A percentile compares a stretch with the other conserved stretches of the same genome.
phyloP scores from a whole-genome alignment of 2,888 invertebrate species.

The Asteroscopus sphinx region DNA sequence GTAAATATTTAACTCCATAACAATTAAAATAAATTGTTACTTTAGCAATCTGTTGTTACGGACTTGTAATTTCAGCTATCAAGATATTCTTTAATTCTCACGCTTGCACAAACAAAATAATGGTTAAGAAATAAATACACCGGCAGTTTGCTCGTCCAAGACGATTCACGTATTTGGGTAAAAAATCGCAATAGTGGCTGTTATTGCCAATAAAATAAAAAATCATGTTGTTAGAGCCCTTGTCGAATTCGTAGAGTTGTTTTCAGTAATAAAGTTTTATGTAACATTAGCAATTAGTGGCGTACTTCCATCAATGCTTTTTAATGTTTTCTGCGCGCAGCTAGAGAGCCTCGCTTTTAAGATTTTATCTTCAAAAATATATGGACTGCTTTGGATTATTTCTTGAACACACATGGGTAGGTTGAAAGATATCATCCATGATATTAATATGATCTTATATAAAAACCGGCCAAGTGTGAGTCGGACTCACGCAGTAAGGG shows the following conservation, averaged over 20 bases:
- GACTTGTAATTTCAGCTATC: conserved; percentile 44
- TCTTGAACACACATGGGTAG: too few species aligned
- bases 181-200: conserved; percentile 15
- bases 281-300: conserved; percentile 14
- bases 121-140: conserved; percentile 42
- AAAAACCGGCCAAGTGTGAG: too few species aligned
- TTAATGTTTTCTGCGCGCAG: conserved; percentile 3
- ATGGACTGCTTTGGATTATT: too few species aligned
- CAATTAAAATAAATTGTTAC: conserved; percentile 38
- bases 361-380: too few species aligned
- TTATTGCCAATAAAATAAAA: conserved; percentile 53
- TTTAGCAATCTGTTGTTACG: conserved; percentile 48
- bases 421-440: too few species aligned
- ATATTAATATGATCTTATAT: too few species aligned
- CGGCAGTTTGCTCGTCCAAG: conserved; percentile 18
- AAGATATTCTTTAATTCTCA: conserved; percentile 45
- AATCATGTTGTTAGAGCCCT: conserved; percentile 27
- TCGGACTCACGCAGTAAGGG: too few species aligned
- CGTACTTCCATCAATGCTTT: conserved; percentile 1
- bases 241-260: conserved; percentile 43
- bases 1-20: conserved; percentile 24
- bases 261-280: conserved; percentile 49
- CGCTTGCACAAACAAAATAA: conserved; percentile 36
- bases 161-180: conserved; percentile 29
- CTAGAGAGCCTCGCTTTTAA: neutral